phyloP scores from a whole-genome alignment of 2,797 vertebrate genomes.

The Tokudaia muenninki region DNA sequence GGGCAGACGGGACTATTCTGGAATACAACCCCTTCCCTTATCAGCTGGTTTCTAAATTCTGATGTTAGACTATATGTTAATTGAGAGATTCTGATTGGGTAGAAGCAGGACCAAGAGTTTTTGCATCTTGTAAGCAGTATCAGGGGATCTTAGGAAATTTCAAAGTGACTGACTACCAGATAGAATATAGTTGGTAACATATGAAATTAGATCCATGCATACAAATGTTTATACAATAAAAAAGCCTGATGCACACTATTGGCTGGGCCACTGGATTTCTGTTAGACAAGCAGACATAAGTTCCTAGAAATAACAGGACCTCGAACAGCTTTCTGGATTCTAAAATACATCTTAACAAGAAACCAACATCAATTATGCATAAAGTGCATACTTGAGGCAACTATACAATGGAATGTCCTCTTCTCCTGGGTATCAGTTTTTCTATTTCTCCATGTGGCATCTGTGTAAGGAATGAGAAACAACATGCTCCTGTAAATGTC shows the following conservation, averaged over 20 bases:
- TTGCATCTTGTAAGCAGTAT: neutral
- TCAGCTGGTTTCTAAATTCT: neutral
- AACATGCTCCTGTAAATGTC: neutral
- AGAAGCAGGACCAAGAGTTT: neutral
- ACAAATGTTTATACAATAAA: neutral
- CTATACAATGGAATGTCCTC: neutral
- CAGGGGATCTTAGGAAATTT: neutral
- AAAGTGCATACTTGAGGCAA: neutral
- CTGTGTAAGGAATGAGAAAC: neutral
- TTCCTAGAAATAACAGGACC: neutral
- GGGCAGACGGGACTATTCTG: neutral
- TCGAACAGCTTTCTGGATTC: neutral
- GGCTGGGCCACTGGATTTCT: neutral
- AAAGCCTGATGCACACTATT: neutral
- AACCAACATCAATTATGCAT: neutral
- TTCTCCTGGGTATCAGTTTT: neutral
- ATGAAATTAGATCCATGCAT: neutral
- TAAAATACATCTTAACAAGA: neutral
- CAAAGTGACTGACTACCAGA: neutral
- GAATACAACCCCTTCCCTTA: slow-evolving; percentile 4
- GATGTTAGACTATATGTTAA: neutral
- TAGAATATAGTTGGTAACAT: neutral
- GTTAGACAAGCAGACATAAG: neutral
- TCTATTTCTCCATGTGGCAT: neutral
- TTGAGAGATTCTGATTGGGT: neutral